Evolutionary conservation across 2,888 invertebrate species (phyloP), one percentile per base, ranked within the genome.

Genomic region (Parnassius glacialis): DNA sequence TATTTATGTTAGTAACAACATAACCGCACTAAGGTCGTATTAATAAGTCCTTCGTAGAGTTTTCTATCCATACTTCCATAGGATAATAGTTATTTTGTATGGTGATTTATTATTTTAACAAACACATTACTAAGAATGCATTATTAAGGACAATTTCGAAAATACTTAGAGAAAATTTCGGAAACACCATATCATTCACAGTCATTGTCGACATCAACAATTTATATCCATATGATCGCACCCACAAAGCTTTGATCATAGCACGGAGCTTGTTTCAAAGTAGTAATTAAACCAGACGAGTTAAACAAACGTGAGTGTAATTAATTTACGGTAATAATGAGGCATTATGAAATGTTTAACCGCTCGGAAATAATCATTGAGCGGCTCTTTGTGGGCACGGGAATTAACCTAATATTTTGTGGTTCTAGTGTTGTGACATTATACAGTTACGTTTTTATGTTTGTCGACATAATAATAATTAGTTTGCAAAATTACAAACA

Each of bases 181-280:
- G 12, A 54, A 44, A 9, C 53, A 16, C 42, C 16, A 9, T 43
- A 43, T 52, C 56, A 42, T 59, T n/a, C 57, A 16, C 16, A 57
- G 53, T 64, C 51, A 60, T 54, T 52, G 65, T 61, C 65, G 60
- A 63, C 61, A 48, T 57, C 55, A 41, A 45, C 56, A 62, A 56
- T 57, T 62, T 61, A 65, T 63, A 63, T 64, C 54, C 72, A 63
- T 68, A 67, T 66, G 74, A 74, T 75, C 70, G 73, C 74, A 62
- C 65, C 61, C 74, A 75, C 79, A 79, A 77, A 76, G 80, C 83
- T 82, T 81, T 83, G 83, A 82, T 81, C 81, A 74, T 68, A 65
- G 60, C 63, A 59, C 62, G 52, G 10, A 51, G 61, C 42, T 50
- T 47, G 68, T 67, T 70, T 72, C 73, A 73, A 73, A 76, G 71